Evolutionary conservation across 2,888 invertebrate genomes (phyloP).

Genomic region (Callyntrura guangdongensis): DNA sequence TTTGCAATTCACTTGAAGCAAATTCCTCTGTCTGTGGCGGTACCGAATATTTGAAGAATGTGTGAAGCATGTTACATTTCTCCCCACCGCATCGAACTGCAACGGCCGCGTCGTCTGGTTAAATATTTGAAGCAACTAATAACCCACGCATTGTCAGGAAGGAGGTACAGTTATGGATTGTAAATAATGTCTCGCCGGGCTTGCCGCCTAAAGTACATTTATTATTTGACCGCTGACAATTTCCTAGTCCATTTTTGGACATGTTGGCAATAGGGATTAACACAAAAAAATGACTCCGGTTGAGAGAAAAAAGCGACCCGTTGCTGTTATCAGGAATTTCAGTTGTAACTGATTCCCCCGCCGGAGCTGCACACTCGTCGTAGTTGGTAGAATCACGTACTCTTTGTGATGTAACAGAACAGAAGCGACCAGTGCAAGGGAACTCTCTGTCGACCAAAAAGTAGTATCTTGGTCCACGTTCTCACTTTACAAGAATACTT

Average conservation of each 20-base stretch:
- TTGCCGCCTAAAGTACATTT: slow-evolving; percentile 7
- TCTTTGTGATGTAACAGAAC: slow-evolving; percentile 11
- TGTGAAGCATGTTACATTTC: no score
- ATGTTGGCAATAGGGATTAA: slow-evolving; percentile 32
- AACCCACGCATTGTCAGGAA: neutral
- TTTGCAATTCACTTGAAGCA: no score
- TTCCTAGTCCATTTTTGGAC: slow-evolving; percentile 4
- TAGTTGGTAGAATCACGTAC: slow-evolving; percentile 23
- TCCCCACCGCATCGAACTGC: no score
- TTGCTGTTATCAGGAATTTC: slow-evolving; percentile 28
- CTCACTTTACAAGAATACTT: neutral
- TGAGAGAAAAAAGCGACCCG: slow-evolving; percentile 5
- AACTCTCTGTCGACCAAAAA: slow-evolving; percentile 22
- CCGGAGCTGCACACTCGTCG: slow-evolving; percentile 30
- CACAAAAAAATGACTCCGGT: slow-evolving; percentile 31
- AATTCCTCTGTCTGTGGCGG: no score
- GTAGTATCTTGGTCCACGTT: neutral
- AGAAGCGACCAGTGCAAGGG: neutral
- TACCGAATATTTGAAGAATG: no score
- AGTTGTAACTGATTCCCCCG: neutral
- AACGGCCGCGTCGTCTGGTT: no score
- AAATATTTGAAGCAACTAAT: slow-evolving; percentile 16
- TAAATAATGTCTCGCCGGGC: slow-evolving; percentile 33
- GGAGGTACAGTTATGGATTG: neutral
- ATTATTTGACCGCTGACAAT: neutral